Evolutionary conservation across 2,888 invertebrate species (phyloP).

Genomic region (Chrysodeixis includens): DNA sequence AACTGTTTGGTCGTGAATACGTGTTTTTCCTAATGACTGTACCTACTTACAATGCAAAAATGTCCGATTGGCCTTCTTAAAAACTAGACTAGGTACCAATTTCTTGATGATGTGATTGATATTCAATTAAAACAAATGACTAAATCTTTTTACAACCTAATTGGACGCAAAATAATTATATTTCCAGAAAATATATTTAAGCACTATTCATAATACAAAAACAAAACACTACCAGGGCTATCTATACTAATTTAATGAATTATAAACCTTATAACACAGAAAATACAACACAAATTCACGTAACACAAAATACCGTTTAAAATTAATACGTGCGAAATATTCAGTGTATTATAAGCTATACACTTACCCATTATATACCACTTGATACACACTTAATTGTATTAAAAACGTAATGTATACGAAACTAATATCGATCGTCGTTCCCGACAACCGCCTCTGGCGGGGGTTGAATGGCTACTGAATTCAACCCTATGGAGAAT

Average conservation of each 20-base stretch:
- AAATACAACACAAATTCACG: neutral
- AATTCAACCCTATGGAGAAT: neutral
- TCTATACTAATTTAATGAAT: neutral
- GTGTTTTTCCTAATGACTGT: too few species aligned
- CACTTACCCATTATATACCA: constrained; percentile 4
- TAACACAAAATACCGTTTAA: neutral
- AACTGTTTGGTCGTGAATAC: too few species aligned
- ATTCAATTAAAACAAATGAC: too few species aligned
- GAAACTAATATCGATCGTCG: neutral
- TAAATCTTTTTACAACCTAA: too few species aligned
- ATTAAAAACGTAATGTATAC: neutral
- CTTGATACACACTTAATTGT: neutral
- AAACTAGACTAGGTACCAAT: too few species aligned
- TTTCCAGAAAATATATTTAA: too few species aligned
- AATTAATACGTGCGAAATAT: neutral
- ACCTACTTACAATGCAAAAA: too few species aligned
- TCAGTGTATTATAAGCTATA: neutral
- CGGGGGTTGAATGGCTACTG: constrained; percentile 3
- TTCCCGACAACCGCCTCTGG: neutral
- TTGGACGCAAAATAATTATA: too few species aligned
- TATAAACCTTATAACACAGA: neutral
- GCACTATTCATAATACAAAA: too few species aligned
- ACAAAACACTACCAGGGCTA: too few species aligned
- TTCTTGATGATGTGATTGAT: too few species aligned
- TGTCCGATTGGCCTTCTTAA: too few species aligned